Conservation (phyloP, 2,888 invertebrate species). For the Lepidocyrtinus sp. region DNA sequence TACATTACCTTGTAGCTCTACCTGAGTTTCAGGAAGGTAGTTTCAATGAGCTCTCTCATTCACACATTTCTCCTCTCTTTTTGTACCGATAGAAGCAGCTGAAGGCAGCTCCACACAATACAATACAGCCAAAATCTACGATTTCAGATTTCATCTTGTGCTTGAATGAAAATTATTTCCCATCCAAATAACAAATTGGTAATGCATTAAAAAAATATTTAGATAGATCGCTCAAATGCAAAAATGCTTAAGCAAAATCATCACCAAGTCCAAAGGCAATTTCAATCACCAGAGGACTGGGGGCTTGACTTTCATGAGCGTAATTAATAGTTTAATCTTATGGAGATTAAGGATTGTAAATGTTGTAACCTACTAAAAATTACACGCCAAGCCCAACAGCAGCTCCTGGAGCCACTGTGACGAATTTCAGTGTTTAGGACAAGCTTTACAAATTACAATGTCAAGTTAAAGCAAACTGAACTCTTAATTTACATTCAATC, state of each 20-base stretch:
- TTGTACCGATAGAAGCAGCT: conserved; percentile 53
- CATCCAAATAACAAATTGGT: too few relatives aligned
- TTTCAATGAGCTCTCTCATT: conserved; percentile 50
- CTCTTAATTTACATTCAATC: neutral
- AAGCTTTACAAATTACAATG: conserved; percentile 23
- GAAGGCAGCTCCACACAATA: conserved; percentile 56
- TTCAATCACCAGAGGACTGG: conserved; percentile 57
- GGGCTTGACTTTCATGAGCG: conserved; percentile 60
- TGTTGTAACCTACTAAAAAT: conserved; percentile 27
- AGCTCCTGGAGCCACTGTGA: conserved; percentile 65
- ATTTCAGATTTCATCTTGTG: conserved; percentile 50
- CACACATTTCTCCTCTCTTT: conserved; percentile 32
- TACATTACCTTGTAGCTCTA: conserved; percentile 55
- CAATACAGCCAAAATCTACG: conserved; percentile 57
- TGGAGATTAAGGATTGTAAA: neutral
- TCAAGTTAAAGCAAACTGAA: conserved; percentile 48
- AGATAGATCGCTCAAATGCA: neutral
- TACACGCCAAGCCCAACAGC: conserved; percentile 67
- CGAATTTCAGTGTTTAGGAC: conserved; percentile 40
- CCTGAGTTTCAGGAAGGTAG: conserved; percentile 44
- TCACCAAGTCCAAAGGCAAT: conserved; percentile 60
- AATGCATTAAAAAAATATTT: neutral
- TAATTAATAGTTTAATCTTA: too few relatives aligned
- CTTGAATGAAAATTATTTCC: neutral
- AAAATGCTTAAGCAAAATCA: conserved; percentile 52